Conservation (phyloP, 2,113 vertebrate genomes). For the Onychostruthus taczanowskii region DNA sequence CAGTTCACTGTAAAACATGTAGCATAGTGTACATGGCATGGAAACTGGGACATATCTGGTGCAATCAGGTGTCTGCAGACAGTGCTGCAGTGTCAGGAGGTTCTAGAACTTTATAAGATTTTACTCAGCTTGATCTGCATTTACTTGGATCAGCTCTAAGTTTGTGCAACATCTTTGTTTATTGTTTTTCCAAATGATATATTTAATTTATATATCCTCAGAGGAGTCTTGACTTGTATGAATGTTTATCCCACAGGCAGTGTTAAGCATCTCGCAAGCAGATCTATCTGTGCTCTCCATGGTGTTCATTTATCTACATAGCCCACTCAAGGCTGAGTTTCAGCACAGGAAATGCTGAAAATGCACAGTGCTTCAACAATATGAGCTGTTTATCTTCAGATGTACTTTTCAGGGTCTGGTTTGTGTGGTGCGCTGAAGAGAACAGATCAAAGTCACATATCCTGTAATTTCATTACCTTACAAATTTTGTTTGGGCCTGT, state of each 20-base stretch:
- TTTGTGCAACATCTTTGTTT: not conserved
- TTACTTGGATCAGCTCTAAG: not conserved
- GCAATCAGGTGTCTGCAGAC: not conserved
- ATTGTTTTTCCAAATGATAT: not conserved
- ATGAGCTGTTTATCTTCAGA: conserved; percentile 6
- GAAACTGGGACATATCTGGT: not conserved
- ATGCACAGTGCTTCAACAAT: not conserved
- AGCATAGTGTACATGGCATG: not conserved
- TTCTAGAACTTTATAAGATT: not conserved
- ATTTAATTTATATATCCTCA: not conserved
- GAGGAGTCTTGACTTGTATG: not conserved
- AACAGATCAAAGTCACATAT: conserved; percentile 19
- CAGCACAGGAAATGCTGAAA: conserved; percentile 2
- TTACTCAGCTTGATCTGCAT: not conserved
- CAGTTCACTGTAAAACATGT: not conserved
- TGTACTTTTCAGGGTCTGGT: not conserved
- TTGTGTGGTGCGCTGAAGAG: not conserved
- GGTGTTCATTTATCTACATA: not conserved
- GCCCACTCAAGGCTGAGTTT: not conserved
- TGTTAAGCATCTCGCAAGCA: not conserved
- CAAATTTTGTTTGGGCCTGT: conserved; percentile 5
- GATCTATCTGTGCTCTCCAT: not conserved
- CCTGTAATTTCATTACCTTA: conserved; percentile 35
- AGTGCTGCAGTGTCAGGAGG: not conserved
- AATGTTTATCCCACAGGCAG: conserved; percentile 31